Percentiles rank a stretch among this genome's conserved stretches.
Evolutionary conservation across 2,797 vertebrate genomes (phyloP).

Genomic region (Myiotriccus ornatus): DNA sequence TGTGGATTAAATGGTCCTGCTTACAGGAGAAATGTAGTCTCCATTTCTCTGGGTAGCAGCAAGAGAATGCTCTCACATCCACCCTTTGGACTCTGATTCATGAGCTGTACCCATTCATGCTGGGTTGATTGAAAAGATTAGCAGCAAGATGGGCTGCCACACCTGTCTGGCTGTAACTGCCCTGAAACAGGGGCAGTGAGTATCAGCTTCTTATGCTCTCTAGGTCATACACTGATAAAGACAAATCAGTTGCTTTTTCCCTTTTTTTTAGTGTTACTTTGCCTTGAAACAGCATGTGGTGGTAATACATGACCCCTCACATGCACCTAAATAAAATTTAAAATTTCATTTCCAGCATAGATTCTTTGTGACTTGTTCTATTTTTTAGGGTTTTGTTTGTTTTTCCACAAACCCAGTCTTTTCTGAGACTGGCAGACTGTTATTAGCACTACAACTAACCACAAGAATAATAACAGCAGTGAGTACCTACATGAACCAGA

Average conservation of each 20-base stretch:
- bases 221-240: background rate
- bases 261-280: background rate
- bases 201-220: background rate
- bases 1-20: background rate
- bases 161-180: slow-evolving; percentile 16
- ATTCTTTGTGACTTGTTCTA: background rate
- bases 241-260: background rate
- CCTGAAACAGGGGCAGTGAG: background rate
- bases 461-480: background rate
- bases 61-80: background rate
- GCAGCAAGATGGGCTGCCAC: background rate
- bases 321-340: background rate
- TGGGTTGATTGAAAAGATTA: background rate
- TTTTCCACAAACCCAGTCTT: background rate
- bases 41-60: background rate
- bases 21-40: background rate
- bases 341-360: background rate
- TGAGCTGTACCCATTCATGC: background rate
- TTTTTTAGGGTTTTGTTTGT: background rate
- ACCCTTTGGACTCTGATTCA: slow-evolving; percentile 39
- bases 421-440: background rate
- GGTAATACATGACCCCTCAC: background rate
- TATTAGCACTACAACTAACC: background rate
- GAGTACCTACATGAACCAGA: background rate
- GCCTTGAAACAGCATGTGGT: background rate